phyloP scores from a whole-genome alignment of 2,113 vertebrate species.

The Phalacrocorax pelagicus region DNA sequence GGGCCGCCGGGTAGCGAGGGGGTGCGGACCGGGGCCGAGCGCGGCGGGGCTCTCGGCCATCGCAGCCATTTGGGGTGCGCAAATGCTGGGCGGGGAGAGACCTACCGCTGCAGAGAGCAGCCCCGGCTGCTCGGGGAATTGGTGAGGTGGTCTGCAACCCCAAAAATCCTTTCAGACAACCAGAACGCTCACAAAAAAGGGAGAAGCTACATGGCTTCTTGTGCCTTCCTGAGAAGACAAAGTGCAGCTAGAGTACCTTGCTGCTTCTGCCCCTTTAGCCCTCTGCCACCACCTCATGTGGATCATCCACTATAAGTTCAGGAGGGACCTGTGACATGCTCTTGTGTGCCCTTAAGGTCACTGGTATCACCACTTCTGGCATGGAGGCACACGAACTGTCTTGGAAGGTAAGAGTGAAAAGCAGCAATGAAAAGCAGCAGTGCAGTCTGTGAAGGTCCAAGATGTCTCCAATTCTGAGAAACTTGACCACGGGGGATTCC shows the following conservation, averaged over 20 bases:
- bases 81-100: too few species aligned
- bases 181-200: background rate
- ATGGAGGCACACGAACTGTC: constrained; percentile 80
- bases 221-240: background rate
- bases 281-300: constrained; percentile 59
- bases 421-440: constrained; percentile 85
- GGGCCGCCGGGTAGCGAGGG: too few species aligned
- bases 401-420: constrained; percentile 83
- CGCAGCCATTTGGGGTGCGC: too few species aligned
- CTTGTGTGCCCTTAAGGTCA: background rate
- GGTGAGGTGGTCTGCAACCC: background rate
- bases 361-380: constrained; percentile 67
- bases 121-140: fast-evolving
- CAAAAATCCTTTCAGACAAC: background rate
- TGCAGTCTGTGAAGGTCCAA: constrained; percentile 73
- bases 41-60: too few species aligned
- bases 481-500: constrained; percentile 74
- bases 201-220: too few species aligned
- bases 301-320: constrained; percentile 85
- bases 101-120: background rate
- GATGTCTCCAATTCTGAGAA: constrained; percentile 76
- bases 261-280: background rate
- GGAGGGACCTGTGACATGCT: constrained; percentile 67
- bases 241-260: too few species aligned
- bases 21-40: too few species aligned